Evolutionary conservation across 2,113 vertebrate genomes (phyloP).

Genomic region (Psephotus haematonotus): DNA sequence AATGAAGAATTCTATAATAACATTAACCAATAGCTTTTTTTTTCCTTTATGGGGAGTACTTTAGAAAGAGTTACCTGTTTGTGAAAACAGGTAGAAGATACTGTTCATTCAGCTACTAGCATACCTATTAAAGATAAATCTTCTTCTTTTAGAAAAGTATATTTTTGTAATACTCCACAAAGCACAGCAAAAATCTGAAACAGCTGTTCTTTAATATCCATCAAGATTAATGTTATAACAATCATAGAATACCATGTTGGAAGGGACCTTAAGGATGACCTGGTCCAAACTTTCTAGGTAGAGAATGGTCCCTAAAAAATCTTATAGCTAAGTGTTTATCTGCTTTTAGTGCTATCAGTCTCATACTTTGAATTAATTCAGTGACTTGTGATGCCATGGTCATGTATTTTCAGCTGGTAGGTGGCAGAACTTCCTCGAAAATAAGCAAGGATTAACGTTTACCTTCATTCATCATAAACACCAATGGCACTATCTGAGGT

Average conservation of each 20-base stretch:
- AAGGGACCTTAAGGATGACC: not conserved
- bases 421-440: not conserved
- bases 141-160: not conserved
- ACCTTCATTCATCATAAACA: not conserved
- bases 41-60: not conserved
- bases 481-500: not conserved
- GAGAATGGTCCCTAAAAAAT: not conserved
- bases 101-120: not conserved
- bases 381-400: not conserved
- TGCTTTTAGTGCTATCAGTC: not conserved
- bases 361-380: not conserved
- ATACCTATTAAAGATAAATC: not conserved
- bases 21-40: not conserved
- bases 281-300: not conserved
- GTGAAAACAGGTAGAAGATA: not conserved
- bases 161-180: not conserved
- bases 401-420: not conserved
- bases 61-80: not conserved
- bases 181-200: not conserved
- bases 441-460: not conserved
- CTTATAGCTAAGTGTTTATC: not conserved
- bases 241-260: not conserved
- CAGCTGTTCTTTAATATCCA: not conserved
- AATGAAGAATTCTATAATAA: not conserved
- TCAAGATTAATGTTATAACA: not conserved